Evolutionary conservation across 2,113 vertebrate species (phyloP).

Genomic region (Riparia riparia): DNA sequence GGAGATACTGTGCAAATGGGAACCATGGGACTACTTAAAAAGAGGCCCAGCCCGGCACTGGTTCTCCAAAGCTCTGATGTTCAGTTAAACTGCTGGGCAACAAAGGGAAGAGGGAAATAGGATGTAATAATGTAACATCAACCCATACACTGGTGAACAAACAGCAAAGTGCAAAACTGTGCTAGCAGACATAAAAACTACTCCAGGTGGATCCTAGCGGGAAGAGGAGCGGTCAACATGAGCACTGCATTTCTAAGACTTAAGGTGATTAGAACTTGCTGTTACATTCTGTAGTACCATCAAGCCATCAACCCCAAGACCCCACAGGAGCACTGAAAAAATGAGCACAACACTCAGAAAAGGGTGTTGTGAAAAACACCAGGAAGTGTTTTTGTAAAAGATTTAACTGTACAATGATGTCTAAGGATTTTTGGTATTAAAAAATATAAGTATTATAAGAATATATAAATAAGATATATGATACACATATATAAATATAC

Average conservation of each 20-base stretch:
- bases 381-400: not conserved
- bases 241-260: not conserved
- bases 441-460: not conserved
- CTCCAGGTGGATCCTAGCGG: not conserved
- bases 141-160: not conserved
- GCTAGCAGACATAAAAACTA: not conserved
- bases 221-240: not conserved
- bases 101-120: not conserved
- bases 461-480: not conserved
- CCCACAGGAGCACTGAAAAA: not conserved
- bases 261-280: not conserved
- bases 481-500: not conserved
- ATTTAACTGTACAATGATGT: not conserved
- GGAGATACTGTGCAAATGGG: fast-evolving
- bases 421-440: not conserved
- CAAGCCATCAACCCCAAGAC: not conserved
- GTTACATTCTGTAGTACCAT: not conserved
- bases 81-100: not conserved
- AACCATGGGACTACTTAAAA: not conserved
- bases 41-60: fast-evolving
- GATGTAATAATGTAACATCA: not conserved
- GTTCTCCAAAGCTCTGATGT: fast-evolving
- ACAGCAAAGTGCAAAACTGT: not conserved
- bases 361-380: not conserved
- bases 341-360: not conserved